Conservation (phyloP, 2,113 vertebrate species). For the Aptenodytes patagonicus region DNA sequence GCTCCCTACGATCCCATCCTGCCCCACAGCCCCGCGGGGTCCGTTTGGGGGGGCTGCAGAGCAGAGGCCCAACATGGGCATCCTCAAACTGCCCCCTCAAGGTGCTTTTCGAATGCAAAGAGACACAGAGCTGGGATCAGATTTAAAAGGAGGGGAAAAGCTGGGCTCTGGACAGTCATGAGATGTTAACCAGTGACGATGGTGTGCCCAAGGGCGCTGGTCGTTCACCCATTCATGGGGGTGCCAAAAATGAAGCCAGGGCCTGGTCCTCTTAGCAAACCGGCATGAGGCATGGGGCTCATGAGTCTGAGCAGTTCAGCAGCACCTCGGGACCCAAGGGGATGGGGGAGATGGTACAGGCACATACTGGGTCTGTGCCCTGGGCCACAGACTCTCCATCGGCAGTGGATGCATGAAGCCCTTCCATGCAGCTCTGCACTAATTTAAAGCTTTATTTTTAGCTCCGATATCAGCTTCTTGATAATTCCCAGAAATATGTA, state of each 20-base stretch:
- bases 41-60: neutral
- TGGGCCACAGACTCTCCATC: neutral
- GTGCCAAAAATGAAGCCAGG: neutral
- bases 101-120: neutral
- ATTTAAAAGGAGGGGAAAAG: neutral
- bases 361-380: neutral
- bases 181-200: accelerated
- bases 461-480: neutral
- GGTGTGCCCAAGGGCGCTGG: accelerated
- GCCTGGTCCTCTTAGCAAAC: neutral
- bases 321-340: neutral
- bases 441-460: neutral
- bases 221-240: neutral
- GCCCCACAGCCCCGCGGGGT: neutral
- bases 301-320: neutral
- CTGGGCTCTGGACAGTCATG: neutral
- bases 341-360: neutral
- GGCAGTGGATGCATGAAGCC: neutral
- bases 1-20: accelerated
- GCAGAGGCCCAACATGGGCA: neutral
- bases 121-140: neutral
- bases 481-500: neutral
- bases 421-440: neutral
- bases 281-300: accelerated
- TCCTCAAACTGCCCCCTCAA: neutral